Base-by-base conservation (phyloP, 2,113 vertebrate genomes). In the Pollimyrus isidori region DNA sequence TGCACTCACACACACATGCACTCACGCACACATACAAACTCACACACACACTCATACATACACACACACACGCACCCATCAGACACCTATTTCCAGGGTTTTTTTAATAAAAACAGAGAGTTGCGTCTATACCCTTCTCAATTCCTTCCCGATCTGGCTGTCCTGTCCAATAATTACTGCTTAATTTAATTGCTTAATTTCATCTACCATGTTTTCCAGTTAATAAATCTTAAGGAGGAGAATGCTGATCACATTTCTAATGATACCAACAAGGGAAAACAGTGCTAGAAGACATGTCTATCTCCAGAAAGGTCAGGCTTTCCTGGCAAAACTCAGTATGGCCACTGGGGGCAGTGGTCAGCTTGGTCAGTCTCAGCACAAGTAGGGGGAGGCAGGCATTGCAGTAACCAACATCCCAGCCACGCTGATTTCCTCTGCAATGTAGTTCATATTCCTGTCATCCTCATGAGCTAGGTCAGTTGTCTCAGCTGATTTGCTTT, bases 291-390 rank as follows among this genome's bases (percentile, higher is more conserved):
- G 7, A 23, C 23, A 48, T 9, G 35, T 23, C 21, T 48, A 7
- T 45, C 1, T 46, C n/a, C 45, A 10, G 82, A 84, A 7, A 84
- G 80, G 17, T 46, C 35, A 19, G 39, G 19, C 4, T 45, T 7
- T 9, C 42, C 80, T 21, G 42, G 80, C 17, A 46, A 23, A 46
- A 11, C 82, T 48, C 39, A 82, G 10, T 84, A n/a, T 10, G 21
- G 19, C 82, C 82, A 84, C 82, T 42, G 45, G 82, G 45, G 82
- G 42, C 82, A 84, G 45, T 11, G 82, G 39, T 84, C 45, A 84
- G 39, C 45, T 84, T 69, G 62, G n/a, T 69, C n/a, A 30, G 62
- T 65, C 62, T n/a, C 76, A 39, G 17, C 76, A 7, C 76, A 35
- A 9, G 35, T 21, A 42, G 30, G 17, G 35, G 19, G 23, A 65